These are phyloP conservation scores for Lasaia peninsularis DNA, from an alignment of 1,140 invertebrate species.

Conservation along the genomic window DNA sequence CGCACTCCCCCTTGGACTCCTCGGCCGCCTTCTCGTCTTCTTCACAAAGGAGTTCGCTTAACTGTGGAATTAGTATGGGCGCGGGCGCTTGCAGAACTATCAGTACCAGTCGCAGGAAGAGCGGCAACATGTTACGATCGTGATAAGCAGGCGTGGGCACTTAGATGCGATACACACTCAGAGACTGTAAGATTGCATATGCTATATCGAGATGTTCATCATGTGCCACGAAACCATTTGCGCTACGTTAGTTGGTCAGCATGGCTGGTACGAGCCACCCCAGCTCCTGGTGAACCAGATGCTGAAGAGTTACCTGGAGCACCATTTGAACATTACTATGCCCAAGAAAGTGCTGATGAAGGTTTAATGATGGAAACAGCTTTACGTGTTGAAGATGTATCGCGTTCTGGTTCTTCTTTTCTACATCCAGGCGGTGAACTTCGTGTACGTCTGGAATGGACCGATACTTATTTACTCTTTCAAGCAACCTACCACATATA, in stretches of 20 bases:
- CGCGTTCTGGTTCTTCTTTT: constrained; percentile 86
- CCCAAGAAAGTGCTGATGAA: constrained; percentile 89
- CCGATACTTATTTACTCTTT: constrained; percentile 90
- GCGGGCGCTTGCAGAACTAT: constrained; percentile 85
- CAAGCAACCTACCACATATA: constrained; percentile 92
- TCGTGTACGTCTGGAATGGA: constrained; percentile 90
- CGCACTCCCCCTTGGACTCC: constrained; percentile 86
- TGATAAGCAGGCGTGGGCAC: constrained; percentile 88
- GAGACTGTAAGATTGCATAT: constrained; percentile 87
- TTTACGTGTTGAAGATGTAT: constrained; percentile 87
- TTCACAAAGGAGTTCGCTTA: constrained; percentile 54
- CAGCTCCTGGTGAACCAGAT: constrained; percentile 77
- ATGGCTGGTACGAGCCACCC: constrained; percentile 81
- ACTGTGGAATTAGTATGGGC: constrained; percentile 73
- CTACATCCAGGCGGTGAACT: constrained; percentile 87
- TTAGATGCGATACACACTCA: constrained; percentile 88
- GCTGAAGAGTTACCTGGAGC: constrained; percentile 83
- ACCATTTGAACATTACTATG: constrained; percentile 90
- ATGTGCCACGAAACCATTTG: constrained; percentile 90
- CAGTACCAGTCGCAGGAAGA: constrained; percentile 85
- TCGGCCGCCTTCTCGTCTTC: constrained; percentile 65
- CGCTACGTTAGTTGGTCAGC: constrained; percentile 90
- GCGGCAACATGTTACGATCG: constrained; percentile 88
- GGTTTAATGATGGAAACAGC: constrained; percentile 91
- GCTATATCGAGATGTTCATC: constrained; percentile 91